Percentiles rank a stretch among this genome's conserved stretches.
Conservation (phyloP, 2,113 vertebrate genomes). For the Ammodytes marinus region DNA sequence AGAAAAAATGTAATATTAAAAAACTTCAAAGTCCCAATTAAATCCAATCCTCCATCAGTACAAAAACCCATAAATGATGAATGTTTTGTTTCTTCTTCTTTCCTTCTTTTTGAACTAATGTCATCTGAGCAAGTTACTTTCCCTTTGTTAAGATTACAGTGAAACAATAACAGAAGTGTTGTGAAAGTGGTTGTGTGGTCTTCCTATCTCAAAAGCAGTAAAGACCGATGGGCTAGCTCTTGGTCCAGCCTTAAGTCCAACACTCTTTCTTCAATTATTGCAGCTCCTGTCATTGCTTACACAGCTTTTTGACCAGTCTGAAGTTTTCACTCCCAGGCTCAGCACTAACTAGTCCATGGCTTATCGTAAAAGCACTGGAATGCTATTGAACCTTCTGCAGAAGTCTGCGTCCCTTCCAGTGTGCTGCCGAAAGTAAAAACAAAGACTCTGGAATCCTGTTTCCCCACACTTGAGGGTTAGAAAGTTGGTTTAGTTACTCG, state of each 20-base stretch:
- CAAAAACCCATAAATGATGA: neutral
- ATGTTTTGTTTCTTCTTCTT: neutral
- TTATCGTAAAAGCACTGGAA: conserved; percentile 75
- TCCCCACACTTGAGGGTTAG: conserved; percentile 15
- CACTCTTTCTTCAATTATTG: conserved; percentile 73
- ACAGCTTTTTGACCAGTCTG: conserved; percentile 63
- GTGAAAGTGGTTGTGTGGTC: conserved; percentile 73
- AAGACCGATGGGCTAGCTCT: neutral
- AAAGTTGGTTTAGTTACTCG: conserved; percentile 13
- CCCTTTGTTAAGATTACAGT: neutral
- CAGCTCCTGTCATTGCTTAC: conserved; percentile 68
- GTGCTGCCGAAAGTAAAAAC: conserved; percentile 27
- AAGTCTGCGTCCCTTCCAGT: conserved; percentile 32
- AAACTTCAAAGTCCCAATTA: neutral
- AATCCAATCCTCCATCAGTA: neutral
- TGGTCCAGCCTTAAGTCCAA: conserved; percentile 56
- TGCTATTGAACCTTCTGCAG: conserved; percentile 67
- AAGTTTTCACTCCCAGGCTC: conserved; percentile 65
- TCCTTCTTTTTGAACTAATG: neutral
- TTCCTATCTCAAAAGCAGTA: conserved; percentile 31
- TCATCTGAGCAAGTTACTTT: neutral
- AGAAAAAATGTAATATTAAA: neutral
- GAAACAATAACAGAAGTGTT: conserved; percentile 33
- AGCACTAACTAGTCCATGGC: conserved; percentile 61
- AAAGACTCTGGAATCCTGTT: conserved; percentile 32